Base-by-base conservation (phyloP, 1,140 invertebrate genomes). In the Pygmarrhopalites habei region DNA sequence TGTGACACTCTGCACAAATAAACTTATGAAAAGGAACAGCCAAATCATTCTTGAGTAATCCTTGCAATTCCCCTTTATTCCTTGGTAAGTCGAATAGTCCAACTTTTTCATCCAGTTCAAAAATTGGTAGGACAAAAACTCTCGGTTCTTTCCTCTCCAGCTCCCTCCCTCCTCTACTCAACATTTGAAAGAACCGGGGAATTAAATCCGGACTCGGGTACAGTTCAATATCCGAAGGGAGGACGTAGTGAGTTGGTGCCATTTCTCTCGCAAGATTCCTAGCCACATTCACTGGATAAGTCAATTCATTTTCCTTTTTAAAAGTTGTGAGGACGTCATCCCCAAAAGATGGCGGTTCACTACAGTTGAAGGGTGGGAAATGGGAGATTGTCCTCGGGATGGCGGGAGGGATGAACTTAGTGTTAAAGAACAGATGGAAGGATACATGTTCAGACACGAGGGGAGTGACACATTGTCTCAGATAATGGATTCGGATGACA, bases 21-120 rank as follows among this genome's bases (percentile, higher is more conserved):
- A 87, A 88, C 74, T 92, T 90, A 74, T 95, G 92, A 74, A 95
- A 95, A 15, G 90, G 89, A 70, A 94, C 88, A 0, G 89, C 90
- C 19, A 84, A 83, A 41, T 86, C n/a, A n/a, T n/a, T n/a, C n/a
- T n/a, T n/a, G n/a, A 85, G 49, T 83, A 72, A 49, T 39, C 52
- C 43, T 19, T 71, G 62, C 23, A 79, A 66, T 52, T 78, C 74
- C 1, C 25, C 39, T 65, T 78, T 79, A 5, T 70, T 73, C 28
- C 65, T 60, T 14, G 72, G 72, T 0, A 73, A 70, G 61, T 35
- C 15, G 5, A 7, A 85, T 5, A 79, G 72, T 25, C 62, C 35
- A 3, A 71, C 53, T n/a, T 69, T 69, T 58, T 72, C 70, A 46
- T 73, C 68, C 15, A 78, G 71, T 69, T 78, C 77, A 65, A 79